Evolutionary conservation across 2,797 vertebrate species (phyloP).

Genomic region (Gouania willdenowi): DNA sequence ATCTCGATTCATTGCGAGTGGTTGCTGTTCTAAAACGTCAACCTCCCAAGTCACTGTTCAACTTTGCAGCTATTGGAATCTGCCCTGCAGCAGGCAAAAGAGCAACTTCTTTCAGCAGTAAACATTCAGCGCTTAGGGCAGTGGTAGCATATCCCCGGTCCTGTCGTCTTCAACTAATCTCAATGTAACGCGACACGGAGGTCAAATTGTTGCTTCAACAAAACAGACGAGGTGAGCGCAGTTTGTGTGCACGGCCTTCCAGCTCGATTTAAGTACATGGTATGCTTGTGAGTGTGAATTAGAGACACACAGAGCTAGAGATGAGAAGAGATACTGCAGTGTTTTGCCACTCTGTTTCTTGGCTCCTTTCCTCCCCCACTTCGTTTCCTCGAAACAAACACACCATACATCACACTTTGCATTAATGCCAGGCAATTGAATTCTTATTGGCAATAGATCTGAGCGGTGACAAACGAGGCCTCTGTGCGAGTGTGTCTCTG

Average conservation of each 20-base stretch:
- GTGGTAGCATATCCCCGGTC: neutral
- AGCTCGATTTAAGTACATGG: slow-evolving; percentile 3
- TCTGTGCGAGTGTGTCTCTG: slow-evolving; percentile 22
- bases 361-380: neutral
- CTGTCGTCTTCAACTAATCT: neutral
- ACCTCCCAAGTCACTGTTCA: no score
- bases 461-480: slow-evolving; percentile 58
- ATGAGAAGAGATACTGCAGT: slow-evolving; percentile 1
- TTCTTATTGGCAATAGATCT: slow-evolving; percentile 72
- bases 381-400: neutral
- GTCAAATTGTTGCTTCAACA: slow-evolving; percentile 2
- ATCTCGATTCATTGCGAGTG: no score
- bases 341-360: slow-evolving; percentile 25
- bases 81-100: no score
- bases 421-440: slow-evolving; percentile 72
- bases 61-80: no score
- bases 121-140: no score
- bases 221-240: neutral
- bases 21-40: no score
- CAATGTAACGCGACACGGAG: neutral
- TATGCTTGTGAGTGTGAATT: neutral
- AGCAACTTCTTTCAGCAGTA: no score
- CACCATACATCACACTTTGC: slow-evolving; percentile 59
- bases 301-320: neutral
- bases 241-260: neutral